These are phyloP conservation scores for Luehdorfia chinensis DNA, from an alignment of 1,140 invertebrate genomes.

Conservation along the genomic window DNA sequence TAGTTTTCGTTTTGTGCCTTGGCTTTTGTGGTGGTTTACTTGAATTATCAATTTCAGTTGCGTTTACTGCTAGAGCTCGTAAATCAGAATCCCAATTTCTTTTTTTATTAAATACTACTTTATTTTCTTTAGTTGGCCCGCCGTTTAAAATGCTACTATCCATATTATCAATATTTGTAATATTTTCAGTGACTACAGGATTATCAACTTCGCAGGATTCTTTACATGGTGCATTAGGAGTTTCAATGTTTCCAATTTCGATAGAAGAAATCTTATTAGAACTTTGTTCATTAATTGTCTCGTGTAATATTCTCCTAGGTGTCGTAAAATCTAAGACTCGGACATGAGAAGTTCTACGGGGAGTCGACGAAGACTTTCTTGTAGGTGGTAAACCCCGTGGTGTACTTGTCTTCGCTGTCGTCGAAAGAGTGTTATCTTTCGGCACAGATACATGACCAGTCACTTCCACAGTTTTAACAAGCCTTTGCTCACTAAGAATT, in stretches of 20 bases:
- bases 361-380: slow-evolving; percentile 64
- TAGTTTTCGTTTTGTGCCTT: slow-evolving; percentile 16
- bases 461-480: slow-evolving; percentile 46
- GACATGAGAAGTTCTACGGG: slow-evolving; percentile 56
- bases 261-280: neutral
- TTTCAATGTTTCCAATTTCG: neutral
- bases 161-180: slow-evolving; percentile 16
- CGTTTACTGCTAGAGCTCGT: slow-evolving; percentile 32
- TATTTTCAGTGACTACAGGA: neutral
- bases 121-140: slow-evolving; percentile 28
- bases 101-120: slow-evolving; percentile 27
- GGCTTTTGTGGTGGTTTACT: slow-evolving; percentile 15
- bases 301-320: slow-evolving; percentile 56
- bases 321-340: slow-evolving; percentile 67
- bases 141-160: neutral
- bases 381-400: slow-evolving; percentile 44
- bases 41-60: slow-evolving; percentile 16
- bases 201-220: neutral
- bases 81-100: slow-evolving; percentile 62
- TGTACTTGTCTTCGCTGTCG: slow-evolving; percentile 37
- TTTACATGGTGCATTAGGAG: neutral
- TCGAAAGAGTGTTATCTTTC: slow-evolving; percentile 38
- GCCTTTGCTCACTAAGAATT: slow-evolving; percentile 20
- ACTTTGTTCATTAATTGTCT: slow-evolving; percentile 41
- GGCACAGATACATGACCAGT: slow-evolving; percentile 46